Evolutionary conservation across 2,113 vertebrate species (phyloP).

Genomic region (Chinchilla lanigera): DNA sequence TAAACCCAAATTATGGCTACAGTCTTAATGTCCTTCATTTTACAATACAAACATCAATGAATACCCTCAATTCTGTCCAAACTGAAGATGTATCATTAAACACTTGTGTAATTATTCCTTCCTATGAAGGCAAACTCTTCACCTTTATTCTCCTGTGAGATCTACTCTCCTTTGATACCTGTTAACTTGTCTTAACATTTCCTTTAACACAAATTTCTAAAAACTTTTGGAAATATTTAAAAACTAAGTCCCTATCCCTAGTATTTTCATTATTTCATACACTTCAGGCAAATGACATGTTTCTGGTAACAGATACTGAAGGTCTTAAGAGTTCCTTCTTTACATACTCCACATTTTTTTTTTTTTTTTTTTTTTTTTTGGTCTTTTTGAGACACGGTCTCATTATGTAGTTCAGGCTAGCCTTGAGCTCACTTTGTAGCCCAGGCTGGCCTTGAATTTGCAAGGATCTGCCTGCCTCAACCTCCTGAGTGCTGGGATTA

Average conservation of each 20-base stretch:
- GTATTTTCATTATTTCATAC: conserved; percentile 35
- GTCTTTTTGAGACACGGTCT: too few relatives aligned
- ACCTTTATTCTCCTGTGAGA: conserved; percentile 13
- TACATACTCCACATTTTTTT: not conserved
- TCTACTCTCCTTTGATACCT: not conserved
- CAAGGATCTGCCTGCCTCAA: too few relatives aligned
- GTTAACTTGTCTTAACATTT: not conserved
- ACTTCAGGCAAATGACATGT: not conserved
- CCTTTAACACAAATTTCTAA: conserved; percentile 18
- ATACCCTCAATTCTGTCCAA: not conserved
- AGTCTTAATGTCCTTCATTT: not conserved
- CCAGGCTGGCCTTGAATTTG: too few relatives aligned
- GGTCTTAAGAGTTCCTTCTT: not conserved
- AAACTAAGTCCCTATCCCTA: not conserved
- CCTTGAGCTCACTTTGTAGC: too few relatives aligned
- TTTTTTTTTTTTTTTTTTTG: too few relatives aligned
- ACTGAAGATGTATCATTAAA: not conserved
- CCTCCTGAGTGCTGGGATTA: too few relatives aligned
- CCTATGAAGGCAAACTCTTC: conserved; percentile 7
- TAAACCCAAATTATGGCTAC: not conserved
- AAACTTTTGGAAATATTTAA: conserved; percentile 4
- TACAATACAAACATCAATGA: conserved; percentile 40
- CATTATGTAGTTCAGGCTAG: too few relatives aligned
- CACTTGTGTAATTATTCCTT: not conserved
- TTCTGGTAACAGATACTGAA: conserved; percentile 4